Base-by-base conservation (phyloP, 2,888 invertebrate genomes). In the Acanthosepion esculentum region DNA sequence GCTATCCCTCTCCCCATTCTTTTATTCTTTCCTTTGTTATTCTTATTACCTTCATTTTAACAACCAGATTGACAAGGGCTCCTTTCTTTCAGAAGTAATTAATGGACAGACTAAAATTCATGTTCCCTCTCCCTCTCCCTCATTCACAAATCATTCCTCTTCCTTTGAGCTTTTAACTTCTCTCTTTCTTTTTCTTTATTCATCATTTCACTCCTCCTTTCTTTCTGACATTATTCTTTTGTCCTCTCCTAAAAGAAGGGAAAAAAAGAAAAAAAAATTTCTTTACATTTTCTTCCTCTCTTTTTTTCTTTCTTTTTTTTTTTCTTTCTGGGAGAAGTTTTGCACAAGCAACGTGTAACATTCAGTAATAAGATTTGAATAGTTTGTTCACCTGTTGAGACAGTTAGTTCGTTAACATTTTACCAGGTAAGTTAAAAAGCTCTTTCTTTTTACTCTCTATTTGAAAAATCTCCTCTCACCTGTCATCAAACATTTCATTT, bases 271-370 rank as follows among this genome's bases (percentile, higher is more conserved):
- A n/a, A n/a, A n/a, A n/a, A n/a, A n/a, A n/a, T n/a, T n/a, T n/a
- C n/a, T n/a, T 64, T 26, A 64, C 26, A 10, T 78, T 78, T 12
- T n/a, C 8, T 78, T n/a, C n/a, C n/a, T n/a, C 12, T 78, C 15
- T n/a, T 15, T 78, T n/a, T 10, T 29, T n/a, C 18, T n/a, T n/a
- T n/a, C 10, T 8, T 78, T n/a, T 78, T 15, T 64, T 29, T 78
- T n/a, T n/a, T 78, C n/a, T n/a, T 78, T 78, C n/a, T n/a, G 78
- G 18, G 92, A 50, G 94, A 95, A 20, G 95, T 26, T 59, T 94
- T 95, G 94, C 33, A 94, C 95, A 20, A 94, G 91, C 53, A 95
- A 95, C 95, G 95, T 91, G 64, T 94, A 92, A 23, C 91, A 41
- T 59, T 33, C 41, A 20, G 50, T 91, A 15, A 78, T 95, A 95